Conservation (phyloP, 2,888 invertebrate species). For the Isoperla grammatica region DNA sequence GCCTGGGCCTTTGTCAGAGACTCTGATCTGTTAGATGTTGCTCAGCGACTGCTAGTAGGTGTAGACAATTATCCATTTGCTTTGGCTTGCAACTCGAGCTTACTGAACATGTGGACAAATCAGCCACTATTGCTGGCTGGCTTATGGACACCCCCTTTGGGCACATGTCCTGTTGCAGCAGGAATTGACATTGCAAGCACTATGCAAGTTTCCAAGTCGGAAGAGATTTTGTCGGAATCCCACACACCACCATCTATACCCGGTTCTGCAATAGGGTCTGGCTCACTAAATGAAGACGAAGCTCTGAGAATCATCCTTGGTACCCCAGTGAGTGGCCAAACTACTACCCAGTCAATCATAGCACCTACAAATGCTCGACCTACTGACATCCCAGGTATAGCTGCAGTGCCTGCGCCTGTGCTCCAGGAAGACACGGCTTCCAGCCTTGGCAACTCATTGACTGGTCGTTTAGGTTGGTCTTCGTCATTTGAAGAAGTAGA, state of each 20-base stretch:
- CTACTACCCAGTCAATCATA: background rate
- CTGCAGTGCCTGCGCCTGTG: background rate
- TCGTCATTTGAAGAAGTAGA: slow-evolving; percentile 53
- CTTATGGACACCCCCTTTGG: slow-evolving; percentile 74
- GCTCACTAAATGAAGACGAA: slow-evolving; percentile 59
- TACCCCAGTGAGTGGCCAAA: slow-evolving; percentile 39
- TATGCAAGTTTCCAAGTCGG: slow-evolving; percentile 33
- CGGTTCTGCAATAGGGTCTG: too few species aligned
- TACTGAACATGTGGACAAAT: slow-evolving; percentile 85
- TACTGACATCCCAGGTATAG: slow-evolving; percentile 12
- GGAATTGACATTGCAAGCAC: slow-evolving; percentile 69
- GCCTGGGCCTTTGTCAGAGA: slow-evolving; percentile 78
- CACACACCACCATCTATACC: too few species aligned
- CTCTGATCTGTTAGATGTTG: slow-evolving; percentile 69
- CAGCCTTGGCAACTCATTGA: slow-evolving; percentile 58
- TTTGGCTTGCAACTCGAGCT: slow-evolving; percentile 75
- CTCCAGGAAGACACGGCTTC: slow-evolving; percentile 20
- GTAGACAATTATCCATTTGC: slow-evolving; percentile 61
- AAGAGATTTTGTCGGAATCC: too few species aligned
- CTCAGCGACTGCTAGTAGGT: slow-evolving; percentile 68
- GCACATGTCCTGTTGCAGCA: slow-evolving; percentile 58
- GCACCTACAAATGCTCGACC: background rate
- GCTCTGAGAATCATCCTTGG: slow-evolving; percentile 62
- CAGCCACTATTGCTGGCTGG: slow-evolving; percentile 78
- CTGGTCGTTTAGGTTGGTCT: slow-evolving; percentile 59